phyloP scores from a whole-genome alignment of 2,113 vertebrate genomes.

The Heterotis niloticus region DNA sequence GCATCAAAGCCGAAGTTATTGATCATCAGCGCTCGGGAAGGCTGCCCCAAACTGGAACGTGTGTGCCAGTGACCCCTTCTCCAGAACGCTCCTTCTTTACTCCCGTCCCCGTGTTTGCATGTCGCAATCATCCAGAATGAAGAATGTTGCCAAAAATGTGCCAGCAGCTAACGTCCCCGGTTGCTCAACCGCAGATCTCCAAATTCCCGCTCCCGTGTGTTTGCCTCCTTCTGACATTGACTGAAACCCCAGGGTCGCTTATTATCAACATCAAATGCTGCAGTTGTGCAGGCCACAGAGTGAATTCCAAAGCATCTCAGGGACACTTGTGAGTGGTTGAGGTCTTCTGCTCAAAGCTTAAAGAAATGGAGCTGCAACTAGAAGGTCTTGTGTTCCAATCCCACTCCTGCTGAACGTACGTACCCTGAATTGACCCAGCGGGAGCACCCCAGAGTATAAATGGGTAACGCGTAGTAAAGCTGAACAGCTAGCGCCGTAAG shows the following conservation, averaged over 20 bases:
- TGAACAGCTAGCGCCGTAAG: too few species aligned
- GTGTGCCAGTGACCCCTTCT: background rate
- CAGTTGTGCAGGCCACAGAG: background rate
- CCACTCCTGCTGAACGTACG: too few species aligned
- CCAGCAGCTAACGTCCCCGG: background rate
- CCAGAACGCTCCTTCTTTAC: background rate
- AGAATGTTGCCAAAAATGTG: background rate
- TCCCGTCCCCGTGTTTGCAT: background rate
- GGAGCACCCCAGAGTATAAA: too few species aligned
- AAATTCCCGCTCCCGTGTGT: background rate
- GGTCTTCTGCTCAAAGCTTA: background rate
- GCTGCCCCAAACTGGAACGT: background rate
- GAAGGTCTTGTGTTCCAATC: too few species aligned
- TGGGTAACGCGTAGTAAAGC: too few species aligned
- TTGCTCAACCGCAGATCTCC: background rate
- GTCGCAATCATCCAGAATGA: background rate
- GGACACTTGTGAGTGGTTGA: background rate
- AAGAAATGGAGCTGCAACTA: background rate
- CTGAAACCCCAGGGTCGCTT: background rate
- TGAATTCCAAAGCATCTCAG: background rate
- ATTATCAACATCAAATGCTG: background rate
- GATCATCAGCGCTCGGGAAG: conserved; percentile 6
- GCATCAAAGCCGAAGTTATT: conserved; percentile 14
- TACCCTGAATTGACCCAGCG: too few species aligned
- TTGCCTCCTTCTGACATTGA: background rate